Evolutionary conservation across 1,140 invertebrate species (phyloP).

Genomic region (Dreissena polymorpha): DNA sequence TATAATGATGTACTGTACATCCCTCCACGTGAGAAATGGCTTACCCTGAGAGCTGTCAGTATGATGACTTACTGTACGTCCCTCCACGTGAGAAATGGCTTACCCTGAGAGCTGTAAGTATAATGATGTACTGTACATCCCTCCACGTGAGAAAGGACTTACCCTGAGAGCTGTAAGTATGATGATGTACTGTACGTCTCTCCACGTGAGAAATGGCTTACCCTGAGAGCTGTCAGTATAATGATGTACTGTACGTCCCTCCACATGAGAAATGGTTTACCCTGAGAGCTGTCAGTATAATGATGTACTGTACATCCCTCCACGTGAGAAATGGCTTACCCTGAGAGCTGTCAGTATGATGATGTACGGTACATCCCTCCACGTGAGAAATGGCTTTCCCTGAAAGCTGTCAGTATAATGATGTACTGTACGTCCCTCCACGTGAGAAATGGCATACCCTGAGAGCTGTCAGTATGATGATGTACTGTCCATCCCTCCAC

Average conservation of each 20-base stretch:
- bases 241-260: conserved; percentile 98
- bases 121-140: conserved; percentile 98
- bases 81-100: conserved; percentile 94
- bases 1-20: conserved; percentile 98
- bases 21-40: conserved; percentile 96
- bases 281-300: conserved; percentile 96
- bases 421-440: conserved; percentile 99
- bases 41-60: conserved; percentile 92
- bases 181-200: conserved; percentile 98
- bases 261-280: conserved; percentile 97
- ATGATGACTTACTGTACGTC: conserved; percentile 99
- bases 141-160: conserved; percentile 95
- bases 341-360: conserved; percentile 96
- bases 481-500: conserved; percentile 98
- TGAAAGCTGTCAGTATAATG: conserved; percentile 95
- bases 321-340: conserved; percentile 94
- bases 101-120: conserved; percentile 95
- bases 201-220: conserved; percentile 94
- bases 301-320: conserved; percentile 98
- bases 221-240: conserved; percentile 94
- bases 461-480: conserved; percentile 96
- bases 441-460: conserved; percentile 92
- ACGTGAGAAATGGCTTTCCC: conserved; percentile 93
- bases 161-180: conserved; percentile 96
- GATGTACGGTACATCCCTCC: conserved; percentile 98